Conservation (phyloP, 2,113 vertebrate species). For the Notarius lentiginosus region DNA sequence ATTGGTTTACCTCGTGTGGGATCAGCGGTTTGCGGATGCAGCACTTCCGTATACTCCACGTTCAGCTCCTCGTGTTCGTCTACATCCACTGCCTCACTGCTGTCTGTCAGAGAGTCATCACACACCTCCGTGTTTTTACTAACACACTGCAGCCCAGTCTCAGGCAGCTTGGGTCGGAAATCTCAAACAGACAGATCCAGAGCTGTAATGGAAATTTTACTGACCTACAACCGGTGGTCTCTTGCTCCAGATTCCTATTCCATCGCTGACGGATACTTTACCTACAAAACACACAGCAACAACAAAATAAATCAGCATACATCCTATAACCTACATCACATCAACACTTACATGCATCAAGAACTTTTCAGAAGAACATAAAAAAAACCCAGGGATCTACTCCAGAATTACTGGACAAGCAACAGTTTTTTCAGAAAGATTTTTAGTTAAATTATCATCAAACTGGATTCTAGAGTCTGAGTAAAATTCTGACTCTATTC, state of each 20-base stretch:
- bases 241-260: slow-evolving; percentile 66
- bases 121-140: neutral
- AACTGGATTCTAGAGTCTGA: neutral
- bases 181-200: neutral
- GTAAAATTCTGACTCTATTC: neutral
- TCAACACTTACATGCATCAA: neutral
- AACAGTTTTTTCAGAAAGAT: neutral
- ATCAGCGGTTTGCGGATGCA: slow-evolving; percentile 63
- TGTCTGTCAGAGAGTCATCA: slow-evolving; percentile 44
- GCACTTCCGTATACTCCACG: slow-evolving; percentile 76
- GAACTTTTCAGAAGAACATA: neutral
- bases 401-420: neutral
- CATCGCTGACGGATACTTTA: slow-evolving; percentile 43
- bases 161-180: neutral
- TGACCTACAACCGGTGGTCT: slow-evolving; percentile 64
- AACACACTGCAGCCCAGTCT: neutral
- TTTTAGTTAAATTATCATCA: neutral
- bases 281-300: slow-evolving; percentile 62
- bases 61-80: slow-evolving; percentile 59
- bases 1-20: slow-evolving; percentile 58
- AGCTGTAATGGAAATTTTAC: slow-evolving; percentile 43
- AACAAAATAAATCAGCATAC: slow-evolving; percentile 14
- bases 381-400: neutral
- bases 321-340: neutral
- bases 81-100: slow-evolving; percentile 59